Base-by-base conservation (phyloP, 2,113 vertebrate species). In the Dasyprocta punctata region DNA sequence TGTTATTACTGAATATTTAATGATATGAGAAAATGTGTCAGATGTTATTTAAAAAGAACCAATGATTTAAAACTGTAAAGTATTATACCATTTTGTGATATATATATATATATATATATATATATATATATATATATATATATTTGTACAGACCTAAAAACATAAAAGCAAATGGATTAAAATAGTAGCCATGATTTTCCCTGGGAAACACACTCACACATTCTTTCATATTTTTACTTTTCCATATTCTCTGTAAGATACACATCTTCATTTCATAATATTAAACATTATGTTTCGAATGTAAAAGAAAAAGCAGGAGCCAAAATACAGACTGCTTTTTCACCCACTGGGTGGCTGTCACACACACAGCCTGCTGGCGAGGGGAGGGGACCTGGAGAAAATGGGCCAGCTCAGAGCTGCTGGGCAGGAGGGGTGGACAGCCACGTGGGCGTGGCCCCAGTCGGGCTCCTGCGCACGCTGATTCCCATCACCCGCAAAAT, bases 1-100 rank as follows among this genome's bases (percentile, higher is more conserved):
- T 97, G 17, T 80, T 88, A 92, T 67, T 84, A 85, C 11, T 2
- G 28, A 77, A 17, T 14, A 75, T 94, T 93, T 96, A 96, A 54
- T 95, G 33, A 92, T 44, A 94, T 7, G 12, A 69, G 26, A 90
- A 86, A 92, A 71, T 71, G 4, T 26, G 92, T 30, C 60, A 22
- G 6, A 78, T 41, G 7, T 56, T 49, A 90, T 30, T 93, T 28
- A 91, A 95, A 94, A 65, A 36, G 85, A 54, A 67, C 49, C 5
- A 91, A 17, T 52, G 36, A 58, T 38, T 58, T 36, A 88, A 86
- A 90, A 3, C 28, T 95, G 26, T 85, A 71, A 88, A 65, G n/a
- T 69, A 71, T 56, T 3, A 73, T 67, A 30, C 3, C 33, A 82
- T 60, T 92, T 82, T 90, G 41, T 36, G 81, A n/a, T n/a, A n/a